phyloP scores from a whole-genome alignment of 1,140 invertebrate genomes.

The Luehdorfia chinensis region DNA sequence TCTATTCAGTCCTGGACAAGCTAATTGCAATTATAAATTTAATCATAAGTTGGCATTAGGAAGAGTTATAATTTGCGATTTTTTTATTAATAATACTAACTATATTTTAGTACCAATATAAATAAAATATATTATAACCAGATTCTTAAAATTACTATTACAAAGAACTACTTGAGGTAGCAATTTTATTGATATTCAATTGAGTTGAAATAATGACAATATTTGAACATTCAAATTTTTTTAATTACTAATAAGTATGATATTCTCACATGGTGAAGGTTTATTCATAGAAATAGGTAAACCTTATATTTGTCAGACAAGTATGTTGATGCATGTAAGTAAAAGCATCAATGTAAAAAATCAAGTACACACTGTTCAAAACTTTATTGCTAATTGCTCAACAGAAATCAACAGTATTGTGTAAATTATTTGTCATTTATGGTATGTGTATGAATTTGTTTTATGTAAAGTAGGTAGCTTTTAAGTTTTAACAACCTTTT shows the following conservation, averaged over 20 bases:
- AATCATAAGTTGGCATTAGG: too few relatives aligned
- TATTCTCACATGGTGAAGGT: neutral
- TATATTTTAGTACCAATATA: too few relatives aligned
- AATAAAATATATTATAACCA: too few relatives aligned
- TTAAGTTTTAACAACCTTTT: constrained; percentile 26
- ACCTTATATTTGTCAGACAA: neutral
- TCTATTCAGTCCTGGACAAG: too few relatives aligned
- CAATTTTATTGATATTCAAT: too few relatives aligned
- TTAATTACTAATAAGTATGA: neutral
- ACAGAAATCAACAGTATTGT: constrained; percentile 55
- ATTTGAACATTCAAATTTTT: neutral
- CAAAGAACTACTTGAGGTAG: too few relatives aligned
- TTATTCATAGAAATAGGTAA: neutral
- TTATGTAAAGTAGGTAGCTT: constrained; percentile 25
- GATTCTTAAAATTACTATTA: too few relatives aligned
- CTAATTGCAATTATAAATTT: too few relatives aligned
- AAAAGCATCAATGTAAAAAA: neutral
- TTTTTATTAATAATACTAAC: too few relatives aligned
- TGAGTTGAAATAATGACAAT: neutral
- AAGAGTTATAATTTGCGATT: too few relatives aligned
- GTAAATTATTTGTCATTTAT: constrained; percentile 43
- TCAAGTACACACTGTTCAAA: constrained; percentile 3
- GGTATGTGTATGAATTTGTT: constrained; percentile 33
- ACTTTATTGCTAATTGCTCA: constrained; percentile 42
- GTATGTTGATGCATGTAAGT: neutral